Base-by-base conservation (phyloP, 2,888 invertebrate genomes). In the Acleris holmiana region DNA sequence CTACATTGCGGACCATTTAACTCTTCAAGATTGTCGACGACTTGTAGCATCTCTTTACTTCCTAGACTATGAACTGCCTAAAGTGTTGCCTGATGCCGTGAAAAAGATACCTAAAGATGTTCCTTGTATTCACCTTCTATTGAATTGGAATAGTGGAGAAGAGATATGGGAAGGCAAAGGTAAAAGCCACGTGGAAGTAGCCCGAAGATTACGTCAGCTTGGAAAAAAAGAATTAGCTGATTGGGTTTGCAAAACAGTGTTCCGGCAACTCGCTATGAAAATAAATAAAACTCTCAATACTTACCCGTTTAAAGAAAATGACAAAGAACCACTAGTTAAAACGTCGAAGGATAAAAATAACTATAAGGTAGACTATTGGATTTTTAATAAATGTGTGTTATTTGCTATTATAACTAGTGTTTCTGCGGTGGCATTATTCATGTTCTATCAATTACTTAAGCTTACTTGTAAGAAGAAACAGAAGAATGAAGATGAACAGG, bases 31-130 rank as follows among this genome's bases (percentile, higher is more conserved):
- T 81, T 95, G 95, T 73, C 87, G 93, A 53, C 83, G 83, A 70
- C 85, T 95, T 2, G 87, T 94, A 15, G 94, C 94, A 17, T 91
- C 94, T 13, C 88, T 95, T 60, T 93, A 94, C 81, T 94, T 93
- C 71, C 50, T 69, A 17, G 72, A 80, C 1, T 81, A 82, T 66
- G 73, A 83, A 25, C 75, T 86, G 44, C 85, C 87, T 61, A 18
- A 50, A 1, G 50, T 57, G 55, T 53, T 81, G 51, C 25, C 61
- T 1, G 65, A 29, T 13, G 76, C 73, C 83, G 92, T 88, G 63
- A 80, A 86, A 29, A 87, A 86, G 67, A 76, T 94, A 47, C 89
- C 93, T 15, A 83, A 87, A 71, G 91, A 93, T 54, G 76, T 92
- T 1, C 78, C 94, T 0, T 95, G 95, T 70, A 76, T 94, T 4